Conservation (phyloP, 2,888 invertebrate species). For the Masnerella sp. region DNA sequence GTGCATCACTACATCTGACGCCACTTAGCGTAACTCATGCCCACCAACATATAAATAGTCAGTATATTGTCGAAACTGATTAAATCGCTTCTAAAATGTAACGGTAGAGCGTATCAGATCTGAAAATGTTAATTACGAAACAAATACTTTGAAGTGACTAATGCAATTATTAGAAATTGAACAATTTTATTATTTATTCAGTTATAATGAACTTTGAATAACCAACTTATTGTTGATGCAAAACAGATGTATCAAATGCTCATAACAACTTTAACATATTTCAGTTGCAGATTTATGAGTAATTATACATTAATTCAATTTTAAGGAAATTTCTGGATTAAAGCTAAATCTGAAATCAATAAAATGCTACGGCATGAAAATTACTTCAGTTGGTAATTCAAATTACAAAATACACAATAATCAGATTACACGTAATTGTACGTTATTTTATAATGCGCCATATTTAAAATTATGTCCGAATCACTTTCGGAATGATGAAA, state of each 20-base stretch:
- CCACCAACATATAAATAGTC: not conserved
- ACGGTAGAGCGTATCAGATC: not conserved
- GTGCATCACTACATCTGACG: not conserved
- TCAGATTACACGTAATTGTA: too few relatives aligned
- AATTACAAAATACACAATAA: too few relatives aligned
- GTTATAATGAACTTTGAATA: too few relatives aligned
- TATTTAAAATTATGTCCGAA: not conserved
- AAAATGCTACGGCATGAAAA: conserved; percentile 1
- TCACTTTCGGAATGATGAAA: too few relatives aligned
- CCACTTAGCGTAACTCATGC: not conserved
- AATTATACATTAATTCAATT: not conserved
- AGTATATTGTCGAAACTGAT: not conserved
- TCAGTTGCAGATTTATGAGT: too few relatives aligned
- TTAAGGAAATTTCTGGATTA: not conserved
- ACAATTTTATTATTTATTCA: too few relatives aligned
- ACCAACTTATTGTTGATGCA: too few relatives aligned
- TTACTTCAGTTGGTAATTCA: not conserved
- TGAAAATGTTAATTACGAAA: too few relatives aligned
- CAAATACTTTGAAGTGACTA: too few relatives aligned
- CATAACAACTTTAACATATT: too few relatives aligned
- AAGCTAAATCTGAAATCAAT: conserved; percentile 6
- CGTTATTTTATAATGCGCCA: not conserved
- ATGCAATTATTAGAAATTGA: too few relatives aligned
- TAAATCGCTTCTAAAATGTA: not conserved
- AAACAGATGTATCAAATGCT: too few relatives aligned